These are phyloP conservation scores for Zootermopsis nevadensis DNA, from an alignment of 2,888 invertebrate genomes.

Conservation along the genomic window DNA sequence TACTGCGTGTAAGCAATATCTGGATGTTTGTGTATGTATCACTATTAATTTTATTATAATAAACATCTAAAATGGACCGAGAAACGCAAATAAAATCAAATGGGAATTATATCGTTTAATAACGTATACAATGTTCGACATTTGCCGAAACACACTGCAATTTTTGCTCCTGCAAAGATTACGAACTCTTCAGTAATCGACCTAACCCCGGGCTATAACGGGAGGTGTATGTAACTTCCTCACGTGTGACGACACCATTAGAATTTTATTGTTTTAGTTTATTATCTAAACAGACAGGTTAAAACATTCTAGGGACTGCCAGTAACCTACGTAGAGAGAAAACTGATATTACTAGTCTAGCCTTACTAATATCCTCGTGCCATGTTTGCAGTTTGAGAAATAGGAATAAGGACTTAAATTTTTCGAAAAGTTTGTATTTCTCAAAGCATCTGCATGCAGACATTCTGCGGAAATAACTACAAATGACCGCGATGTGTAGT, in stretches of 20 bases:
- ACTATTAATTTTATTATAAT: background rate
- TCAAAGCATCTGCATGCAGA: too few species aligned
- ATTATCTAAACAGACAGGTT: too few species aligned
- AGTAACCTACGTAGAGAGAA: too few species aligned
- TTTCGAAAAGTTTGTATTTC: too few species aligned
- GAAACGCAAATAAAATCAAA: background rate
- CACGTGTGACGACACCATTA: background rate
- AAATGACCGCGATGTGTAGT: too few species aligned
- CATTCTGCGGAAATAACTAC: too few species aligned
- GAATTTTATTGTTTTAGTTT: too few species aligned
- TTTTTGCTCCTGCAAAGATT: background rate
- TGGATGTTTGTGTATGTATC: background rate
- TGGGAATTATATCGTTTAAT: background rate
- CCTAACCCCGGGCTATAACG: background rate
- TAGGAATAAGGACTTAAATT: too few species aligned
- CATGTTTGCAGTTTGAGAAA: too few species aligned
- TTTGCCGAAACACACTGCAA: background rate
- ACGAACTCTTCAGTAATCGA: background rate
- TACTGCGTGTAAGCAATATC: background rate
- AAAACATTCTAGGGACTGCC: too few species aligned
- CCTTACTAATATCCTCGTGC: too few species aligned
- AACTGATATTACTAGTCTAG: too few species aligned
- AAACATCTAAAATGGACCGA: background rate
- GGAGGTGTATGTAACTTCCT: background rate
- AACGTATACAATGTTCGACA: background rate